These are phyloP conservation scores for Epizoanthus illoricatus DNA, from an alignment of 92 coral and sea anemone species.

Conservation along the genomic window DNA sequence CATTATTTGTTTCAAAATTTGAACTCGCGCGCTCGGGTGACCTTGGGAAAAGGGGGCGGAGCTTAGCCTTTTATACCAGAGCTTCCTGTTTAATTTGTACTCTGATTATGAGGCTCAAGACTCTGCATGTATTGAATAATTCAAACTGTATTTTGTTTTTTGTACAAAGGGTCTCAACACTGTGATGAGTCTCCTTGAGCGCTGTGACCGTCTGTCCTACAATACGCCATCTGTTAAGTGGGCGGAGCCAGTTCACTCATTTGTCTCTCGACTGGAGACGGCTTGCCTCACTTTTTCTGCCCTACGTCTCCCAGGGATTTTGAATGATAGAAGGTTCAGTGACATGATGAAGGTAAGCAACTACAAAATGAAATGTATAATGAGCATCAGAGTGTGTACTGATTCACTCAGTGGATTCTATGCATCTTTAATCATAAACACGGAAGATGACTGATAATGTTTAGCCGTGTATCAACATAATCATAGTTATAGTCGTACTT, in stretches of 20 bases:
- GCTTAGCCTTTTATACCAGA: no score
- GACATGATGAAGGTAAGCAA: constrained; percentile 68
- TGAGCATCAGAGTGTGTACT: no score
- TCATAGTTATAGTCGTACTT: background rate
- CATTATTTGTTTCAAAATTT: no score
- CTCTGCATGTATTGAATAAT: no score
- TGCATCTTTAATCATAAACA: no score
- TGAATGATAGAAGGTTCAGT: constrained; percentile 47
- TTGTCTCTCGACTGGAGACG: constrained; percentile 50
- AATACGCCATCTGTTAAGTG: constrained; percentile 78
- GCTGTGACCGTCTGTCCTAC: constrained; percentile 63
- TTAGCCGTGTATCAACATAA: background rate
- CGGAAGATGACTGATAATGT: no score
- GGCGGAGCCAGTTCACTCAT: constrained; percentile 69
- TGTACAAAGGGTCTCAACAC: constrained; percentile 42
- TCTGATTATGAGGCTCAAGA: no score
- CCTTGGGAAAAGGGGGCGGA: no score
- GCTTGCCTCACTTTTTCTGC: constrained; percentile 62
- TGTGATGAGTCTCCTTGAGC: constrained; percentile 60
- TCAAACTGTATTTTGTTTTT: background rate
- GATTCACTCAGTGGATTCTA: no score
- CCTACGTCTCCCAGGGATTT: constrained; percentile 45
- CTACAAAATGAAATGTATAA: background rate
- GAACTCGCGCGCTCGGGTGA: no score
- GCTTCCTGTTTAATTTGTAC: no score